A percentile compares a stretch with the other conserved stretches of the same genome.
phyloP scores from a whole-genome alignment of 2,888 invertebrate genomes.

The Acrobasis consociella region DNA sequence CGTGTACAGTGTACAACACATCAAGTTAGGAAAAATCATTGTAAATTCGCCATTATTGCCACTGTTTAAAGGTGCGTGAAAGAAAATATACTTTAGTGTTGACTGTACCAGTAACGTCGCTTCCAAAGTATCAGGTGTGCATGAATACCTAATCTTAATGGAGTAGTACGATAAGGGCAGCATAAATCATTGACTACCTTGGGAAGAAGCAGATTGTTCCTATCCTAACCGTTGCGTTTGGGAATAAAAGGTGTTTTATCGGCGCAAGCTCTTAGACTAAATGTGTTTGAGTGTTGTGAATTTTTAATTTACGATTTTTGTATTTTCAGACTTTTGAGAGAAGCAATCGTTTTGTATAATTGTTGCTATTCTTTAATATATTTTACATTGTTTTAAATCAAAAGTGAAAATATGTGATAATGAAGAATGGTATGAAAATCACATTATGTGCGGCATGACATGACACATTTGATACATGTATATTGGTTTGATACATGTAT shows the following conservation, averaged over 20 bases:
- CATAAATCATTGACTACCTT: slow-evolving; percentile 75
- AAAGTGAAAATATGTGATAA: too few relatives aligned
- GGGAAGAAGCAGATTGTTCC: slow-evolving; percentile 73
- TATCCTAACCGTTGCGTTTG: slow-evolving; percentile 44
- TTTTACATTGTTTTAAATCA: neutral
- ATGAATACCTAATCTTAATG: slow-evolving; percentile 81
- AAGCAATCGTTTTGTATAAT: neutral
- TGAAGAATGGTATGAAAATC: too few relatives aligned
- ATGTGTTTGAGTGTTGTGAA: slow-evolving; percentile 44
- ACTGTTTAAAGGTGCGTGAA: too few relatives aligned
- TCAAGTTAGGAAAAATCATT: too few relatives aligned
- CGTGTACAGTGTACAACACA: slow-evolving; percentile 1
- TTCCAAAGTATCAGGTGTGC: slow-evolving; percentile 77
- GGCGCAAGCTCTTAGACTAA: slow-evolving; percentile 39
- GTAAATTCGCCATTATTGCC: too few relatives aligned
- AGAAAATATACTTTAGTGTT: too few relatives aligned
- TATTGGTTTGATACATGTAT: too few relatives aligned
- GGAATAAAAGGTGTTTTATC: slow-evolving; percentile 44
- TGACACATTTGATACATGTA: too few relatives aligned
- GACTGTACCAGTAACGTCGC: slow-evolving; percentile 27
- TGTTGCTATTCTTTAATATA: neutral
- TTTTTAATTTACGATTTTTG: slow-evolving; percentile 35
- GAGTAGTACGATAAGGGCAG: slow-evolving; percentile 63
- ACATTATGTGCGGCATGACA: too few relatives aligned
- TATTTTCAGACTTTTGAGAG: neutral